Conservation (phyloP, 2,797 vertebrate species). For the Fundulus diaphanus region DNA sequence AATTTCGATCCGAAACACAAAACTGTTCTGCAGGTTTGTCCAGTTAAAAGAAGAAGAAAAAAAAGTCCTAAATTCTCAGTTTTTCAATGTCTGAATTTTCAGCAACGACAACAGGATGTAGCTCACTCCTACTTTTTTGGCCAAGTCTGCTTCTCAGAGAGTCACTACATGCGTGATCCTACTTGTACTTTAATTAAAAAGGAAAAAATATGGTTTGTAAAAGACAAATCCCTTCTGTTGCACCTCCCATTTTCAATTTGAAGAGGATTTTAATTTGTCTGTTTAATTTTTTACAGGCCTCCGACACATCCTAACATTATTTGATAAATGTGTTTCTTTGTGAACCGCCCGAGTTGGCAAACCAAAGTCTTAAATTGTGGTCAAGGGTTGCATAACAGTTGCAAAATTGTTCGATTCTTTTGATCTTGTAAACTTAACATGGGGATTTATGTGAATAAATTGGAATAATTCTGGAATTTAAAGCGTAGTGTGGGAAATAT, state of each 20-base stretch:
- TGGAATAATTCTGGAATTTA: too few species aligned
- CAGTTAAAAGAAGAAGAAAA: background rate
- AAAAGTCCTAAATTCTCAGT: too few species aligned
- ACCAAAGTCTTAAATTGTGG: background rate
- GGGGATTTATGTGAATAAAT: too few species aligned
- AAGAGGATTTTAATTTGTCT: background rate
- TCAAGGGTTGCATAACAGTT: too few species aligned
- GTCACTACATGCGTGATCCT: too few species aligned
- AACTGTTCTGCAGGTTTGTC: too few species aligned
- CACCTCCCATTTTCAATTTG: background rate
- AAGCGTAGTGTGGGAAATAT: too few species aligned
- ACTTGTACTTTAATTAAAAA: too few species aligned
- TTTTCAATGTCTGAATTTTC: background rate
- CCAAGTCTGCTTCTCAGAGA: too few species aligned
- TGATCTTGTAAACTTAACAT: too few species aligned
- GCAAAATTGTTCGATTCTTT: background rate
- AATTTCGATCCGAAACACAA: too few species aligned
- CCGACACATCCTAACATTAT: background rate
- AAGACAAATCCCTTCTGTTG: background rate
- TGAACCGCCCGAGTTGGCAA: background rate
- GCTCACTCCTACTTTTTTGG: background rate
- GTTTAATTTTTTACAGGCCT: too few species aligned
- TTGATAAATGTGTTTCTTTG: background rate
- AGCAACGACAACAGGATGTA: background rate
- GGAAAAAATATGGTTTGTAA: background rate